Conservation (phyloP, 2,113 vertebrate species). For the Mirounga angustirostris region DNA sequence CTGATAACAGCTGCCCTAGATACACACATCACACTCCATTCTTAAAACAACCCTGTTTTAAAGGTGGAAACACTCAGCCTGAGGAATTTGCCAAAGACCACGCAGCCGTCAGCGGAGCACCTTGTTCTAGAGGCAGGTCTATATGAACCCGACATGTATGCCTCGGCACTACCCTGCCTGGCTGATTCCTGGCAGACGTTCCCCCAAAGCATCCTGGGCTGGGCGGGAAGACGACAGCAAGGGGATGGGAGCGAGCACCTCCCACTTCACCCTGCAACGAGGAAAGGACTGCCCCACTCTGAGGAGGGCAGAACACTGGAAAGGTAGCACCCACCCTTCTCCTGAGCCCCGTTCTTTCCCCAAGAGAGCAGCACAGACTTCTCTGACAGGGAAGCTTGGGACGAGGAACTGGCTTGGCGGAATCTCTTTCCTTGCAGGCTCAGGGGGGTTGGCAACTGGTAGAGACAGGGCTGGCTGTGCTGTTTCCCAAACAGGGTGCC, state of each 20-base stretch:
- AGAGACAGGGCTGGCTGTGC: not conserved
- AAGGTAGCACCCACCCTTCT: not conserved
- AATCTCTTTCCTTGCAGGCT: not conserved
- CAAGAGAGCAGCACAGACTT: not conserved
- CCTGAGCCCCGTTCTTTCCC: not conserved
- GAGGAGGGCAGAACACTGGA: not conserved
- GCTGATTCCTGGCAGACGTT: not conserved
- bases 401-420: not conserved
- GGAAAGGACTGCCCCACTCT: fast-evolving
- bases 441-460: fast-evolving
- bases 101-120: fast-evolving
- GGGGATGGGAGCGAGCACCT: too few relatives aligned
- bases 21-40: not conserved
- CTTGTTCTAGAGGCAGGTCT: not conserved
- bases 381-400: not conserved
- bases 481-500: not conserved
- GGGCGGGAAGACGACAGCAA: fast-evolving
- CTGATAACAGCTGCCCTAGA: fast-evolving
- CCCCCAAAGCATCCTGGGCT: not conserved
- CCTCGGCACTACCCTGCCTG: not conserved
- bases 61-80: not conserved
- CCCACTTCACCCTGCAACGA: not conserved
- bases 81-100: not conserved
- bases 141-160: fast-evolving
- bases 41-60: not conserved